Evolutionary conservation across 1,140 invertebrate genomes (phyloP).

Genomic region (Drosophila lini): DNA sequence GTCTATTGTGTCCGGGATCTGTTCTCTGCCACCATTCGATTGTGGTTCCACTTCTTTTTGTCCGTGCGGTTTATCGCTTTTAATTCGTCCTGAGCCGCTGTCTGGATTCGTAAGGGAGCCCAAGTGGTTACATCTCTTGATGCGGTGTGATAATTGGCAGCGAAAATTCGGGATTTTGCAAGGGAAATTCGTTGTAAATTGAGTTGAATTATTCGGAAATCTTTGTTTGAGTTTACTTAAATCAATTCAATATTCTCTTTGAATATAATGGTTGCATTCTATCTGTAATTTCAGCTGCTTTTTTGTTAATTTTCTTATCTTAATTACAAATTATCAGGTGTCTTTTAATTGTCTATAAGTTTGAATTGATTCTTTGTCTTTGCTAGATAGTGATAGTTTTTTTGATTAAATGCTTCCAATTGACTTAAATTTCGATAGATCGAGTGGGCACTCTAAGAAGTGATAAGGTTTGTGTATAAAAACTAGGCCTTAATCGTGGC

Average conservation of each 20-base stretch:
- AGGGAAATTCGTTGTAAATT: background rate
- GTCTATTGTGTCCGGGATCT: constrained; percentile 36
- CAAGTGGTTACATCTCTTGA: constrained; percentile 15
- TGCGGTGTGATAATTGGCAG: constrained; percentile 59
- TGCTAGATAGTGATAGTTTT: background rate
- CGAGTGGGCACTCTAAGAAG: background rate
- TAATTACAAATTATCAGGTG: background rate
- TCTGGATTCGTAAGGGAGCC: constrained; percentile 32
- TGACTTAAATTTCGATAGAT: background rate
- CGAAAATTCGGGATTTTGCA: constrained; percentile 20
- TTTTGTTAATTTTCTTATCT: background rate
- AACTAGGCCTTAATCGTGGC: background rate
- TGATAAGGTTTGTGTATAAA: constrained; percentile 41
- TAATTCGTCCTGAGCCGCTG: constrained; percentile 62
- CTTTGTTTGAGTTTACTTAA: background rate
- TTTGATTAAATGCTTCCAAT: constrained; percentile 1
- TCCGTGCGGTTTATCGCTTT: constrained; percentile 75
- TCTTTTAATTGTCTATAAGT: background rate
- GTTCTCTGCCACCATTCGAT: constrained; percentile 54
- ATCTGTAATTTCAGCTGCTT: background rate
- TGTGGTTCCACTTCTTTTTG: constrained; percentile 48
- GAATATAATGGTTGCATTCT: background rate
- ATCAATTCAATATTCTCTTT: background rate
- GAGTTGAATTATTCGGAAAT: background rate
- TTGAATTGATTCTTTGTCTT: background rate